Evolutionary conservation across 64 coral and sea anemone species (phyloP).

Genomic region (Platygyra sinensis): DNA sequence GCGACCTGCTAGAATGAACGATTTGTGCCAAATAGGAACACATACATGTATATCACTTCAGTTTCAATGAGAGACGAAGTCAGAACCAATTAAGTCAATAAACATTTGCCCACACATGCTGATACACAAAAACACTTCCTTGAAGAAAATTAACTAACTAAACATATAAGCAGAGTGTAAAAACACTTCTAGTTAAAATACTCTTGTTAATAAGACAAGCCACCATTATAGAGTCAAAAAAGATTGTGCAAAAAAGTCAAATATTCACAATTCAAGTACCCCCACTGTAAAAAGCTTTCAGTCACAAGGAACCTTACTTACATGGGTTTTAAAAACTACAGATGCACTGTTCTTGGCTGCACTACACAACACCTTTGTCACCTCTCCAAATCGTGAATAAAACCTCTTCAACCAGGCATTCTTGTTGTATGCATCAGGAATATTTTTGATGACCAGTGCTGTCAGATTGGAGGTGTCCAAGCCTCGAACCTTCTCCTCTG

Average conservation of each 20-base stretch:
- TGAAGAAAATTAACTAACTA: too few species aligned
- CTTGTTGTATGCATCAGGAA: constrained; percentile 79
- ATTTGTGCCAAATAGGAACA: too few species aligned
- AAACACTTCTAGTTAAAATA: not conserved
- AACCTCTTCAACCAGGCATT: constrained; percentile 74
- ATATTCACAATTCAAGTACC: too few species aligned
- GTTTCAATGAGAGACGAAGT: too few species aligned
- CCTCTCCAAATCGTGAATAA: constrained; percentile 87
- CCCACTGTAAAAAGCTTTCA: not conserved
- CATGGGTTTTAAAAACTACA: constrained; percentile 76
- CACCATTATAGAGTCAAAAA: too few species aligned
- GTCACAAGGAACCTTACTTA: constrained; percentile 29
- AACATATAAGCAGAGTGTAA: too few species aligned
- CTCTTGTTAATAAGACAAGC: not conserved
- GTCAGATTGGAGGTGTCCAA: constrained; percentile 19
- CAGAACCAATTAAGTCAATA: too few species aligned
- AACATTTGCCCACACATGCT: too few species aligned
- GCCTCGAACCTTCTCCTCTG: not conserved
- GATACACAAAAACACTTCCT: too few species aligned
- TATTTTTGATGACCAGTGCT: constrained; percentile 63
- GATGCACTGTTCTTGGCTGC: constrained; percentile 75
- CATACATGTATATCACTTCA: too few species aligned
- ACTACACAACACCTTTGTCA: constrained; percentile 71
- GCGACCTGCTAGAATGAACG: too few species aligned
- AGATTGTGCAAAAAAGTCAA: too few species aligned